Percentiles rank a stretch among this genome's conserved stretches.
phyloP scores from a whole-genome alignment of 2,888 invertebrate genomes.

The Eupithecia exiguata region DNA sequence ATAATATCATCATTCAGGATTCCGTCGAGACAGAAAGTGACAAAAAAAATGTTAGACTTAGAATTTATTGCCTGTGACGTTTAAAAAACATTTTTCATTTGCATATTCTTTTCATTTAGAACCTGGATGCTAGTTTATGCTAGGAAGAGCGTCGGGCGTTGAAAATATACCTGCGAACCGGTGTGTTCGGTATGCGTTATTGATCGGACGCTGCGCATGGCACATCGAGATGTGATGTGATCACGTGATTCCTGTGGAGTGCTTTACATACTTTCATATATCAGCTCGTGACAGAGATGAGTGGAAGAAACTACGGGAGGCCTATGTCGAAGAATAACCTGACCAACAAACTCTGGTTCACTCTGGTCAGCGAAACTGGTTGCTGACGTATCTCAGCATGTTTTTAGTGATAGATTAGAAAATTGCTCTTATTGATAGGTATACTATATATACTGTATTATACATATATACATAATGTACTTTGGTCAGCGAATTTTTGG shows the following conservation, averaged over 20 bases:
- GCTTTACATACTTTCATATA: neutral
- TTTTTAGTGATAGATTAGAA: no score
- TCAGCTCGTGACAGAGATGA: no score
- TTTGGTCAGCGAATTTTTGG: no score
- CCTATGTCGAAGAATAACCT: no score
- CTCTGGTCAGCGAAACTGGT: no score
- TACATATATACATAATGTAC: no score
- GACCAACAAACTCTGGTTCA: no score
- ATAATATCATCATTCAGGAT: conserved; percentile 61
- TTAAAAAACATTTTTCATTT: neutral
- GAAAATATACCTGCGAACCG: neutral
- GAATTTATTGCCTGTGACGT: conserved; percentile 55
- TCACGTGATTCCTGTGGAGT: neutral
- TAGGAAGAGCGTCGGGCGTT: neutral
- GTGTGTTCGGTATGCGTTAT: neutral
- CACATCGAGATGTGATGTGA: neutral
- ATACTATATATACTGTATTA: no score
- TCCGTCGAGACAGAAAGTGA: conserved; percentile 56
- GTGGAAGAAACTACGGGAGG: no score
- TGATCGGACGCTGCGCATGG: conserved; percentile 5
- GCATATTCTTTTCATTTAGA: neutral
- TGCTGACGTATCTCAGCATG: no score
- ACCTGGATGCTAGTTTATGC: neutral
- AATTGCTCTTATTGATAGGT: no score
- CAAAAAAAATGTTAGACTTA: conserved; percentile 61